Base-by-base conservation (phyloP, 35 echinoderm and acorn worm genomes). In the Heliocidaris tuberculata region DNA sequence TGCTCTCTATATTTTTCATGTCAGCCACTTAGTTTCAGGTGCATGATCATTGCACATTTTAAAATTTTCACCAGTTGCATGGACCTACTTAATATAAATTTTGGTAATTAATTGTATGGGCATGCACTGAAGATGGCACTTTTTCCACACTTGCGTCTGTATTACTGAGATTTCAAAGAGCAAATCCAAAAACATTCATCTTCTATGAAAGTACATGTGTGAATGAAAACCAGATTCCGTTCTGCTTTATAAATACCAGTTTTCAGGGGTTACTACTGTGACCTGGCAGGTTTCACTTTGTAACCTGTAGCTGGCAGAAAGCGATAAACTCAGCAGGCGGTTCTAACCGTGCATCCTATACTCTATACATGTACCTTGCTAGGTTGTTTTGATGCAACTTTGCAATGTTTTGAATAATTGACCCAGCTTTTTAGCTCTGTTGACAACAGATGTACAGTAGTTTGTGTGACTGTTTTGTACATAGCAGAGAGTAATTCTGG, bases 261-360 rank as follows among this genome's bases (percentile, higher is more conserved):
- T 27, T 78, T 78, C 65, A 78, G 27, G 27, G 65, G 65, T 78
- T n/a, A 78, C 65, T 78, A 27, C 31, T 9, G 19, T 89, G 87
- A 89, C 87, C 87, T 48, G 31, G 31, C 47, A 89, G 87, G 87
- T 89, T 89, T 89, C 47, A 89, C 31, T 32, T 89, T 19, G 47
- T 89, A 89, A 89, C 87, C 87, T 89, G 29, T 47, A 89, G 87
- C 47, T 89, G 87, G 29, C 87, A 47, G 87, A 89, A 89, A 89
- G 31, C 87, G 87, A 89, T 48, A 89, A 89, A 89, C 30, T 48
- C 87, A 89, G 87, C 87, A 89, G 21, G 87, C 19, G 87, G 65
- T 78, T 78, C 65, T 27, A 78, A n/a, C 65, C 65, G 27, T 78
- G 21, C 65, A 24, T 27, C 61, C 27, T 78, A 70, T 52, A 56